Evolutionary conservation across 1,140 invertebrate genomes (phyloP).

Genomic region (Proales similis): DNA sequence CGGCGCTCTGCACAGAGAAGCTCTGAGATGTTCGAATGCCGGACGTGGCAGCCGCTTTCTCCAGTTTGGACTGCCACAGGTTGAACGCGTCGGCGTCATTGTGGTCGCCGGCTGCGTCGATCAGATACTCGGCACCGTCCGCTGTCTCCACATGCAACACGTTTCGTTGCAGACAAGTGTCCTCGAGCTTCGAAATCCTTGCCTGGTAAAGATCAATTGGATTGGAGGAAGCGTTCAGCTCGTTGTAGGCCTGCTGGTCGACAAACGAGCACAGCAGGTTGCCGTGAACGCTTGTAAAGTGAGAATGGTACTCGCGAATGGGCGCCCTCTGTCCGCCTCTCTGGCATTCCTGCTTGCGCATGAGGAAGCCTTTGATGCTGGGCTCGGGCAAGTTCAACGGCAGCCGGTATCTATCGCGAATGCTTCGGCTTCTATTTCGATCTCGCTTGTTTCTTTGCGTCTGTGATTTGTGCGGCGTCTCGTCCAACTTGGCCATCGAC

Average conservation of each 20-base stretch:
- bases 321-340: constrained; percentile 33
- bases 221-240: constrained; percentile 13
- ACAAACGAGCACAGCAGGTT: constrained; percentile 34
- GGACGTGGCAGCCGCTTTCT: no score
- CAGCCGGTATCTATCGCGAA: constrained; percentile 18
- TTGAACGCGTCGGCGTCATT: constrained; percentile 12
- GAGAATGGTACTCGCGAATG: constrained; percentile 27
- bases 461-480: not conserved
- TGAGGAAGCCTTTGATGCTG: constrained; percentile 4
- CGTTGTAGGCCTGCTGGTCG: constrained; percentile 27
- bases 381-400: not conserved
- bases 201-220: constrained; percentile 27
- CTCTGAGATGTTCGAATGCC: no score
- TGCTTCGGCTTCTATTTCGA: constrained; percentile 33
- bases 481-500: not conserved
- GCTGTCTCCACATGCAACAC: constrained; percentile 29
- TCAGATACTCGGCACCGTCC: constrained; percentile 33
- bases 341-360: constrained; percentile 20
- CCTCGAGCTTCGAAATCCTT: constrained; percentile 13
- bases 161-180: constrained; percentile 23
- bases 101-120: constrained; percentile 25
- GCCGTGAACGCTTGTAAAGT: constrained; percentile 21
- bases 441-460: constrained; percentile 4
- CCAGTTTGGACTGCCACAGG: constrained; percentile 25
- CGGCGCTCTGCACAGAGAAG: no score